Conservation (phyloP, 2,113 vertebrate genomes). For the Brienomyrus longianalis region DNA sequence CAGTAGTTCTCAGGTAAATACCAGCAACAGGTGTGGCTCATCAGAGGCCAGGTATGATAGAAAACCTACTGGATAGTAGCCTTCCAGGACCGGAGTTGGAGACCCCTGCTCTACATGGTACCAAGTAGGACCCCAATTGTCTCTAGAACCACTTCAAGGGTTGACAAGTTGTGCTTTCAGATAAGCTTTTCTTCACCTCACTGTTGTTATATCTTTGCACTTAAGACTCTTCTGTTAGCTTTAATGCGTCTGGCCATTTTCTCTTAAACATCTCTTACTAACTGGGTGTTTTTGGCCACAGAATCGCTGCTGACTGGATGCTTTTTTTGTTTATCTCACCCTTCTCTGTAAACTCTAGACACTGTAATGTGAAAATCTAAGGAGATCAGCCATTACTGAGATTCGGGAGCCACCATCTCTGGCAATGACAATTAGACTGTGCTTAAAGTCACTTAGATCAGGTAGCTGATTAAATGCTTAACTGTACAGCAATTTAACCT, state of each 20-base stretch:
- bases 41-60: too few species aligned
- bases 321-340: not conserved
- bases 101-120: not conserved
- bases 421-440: not conserved
- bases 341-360: not conserved
- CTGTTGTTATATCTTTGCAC: not conserved
- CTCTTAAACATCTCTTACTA: not conserved
- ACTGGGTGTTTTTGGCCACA: not conserved
- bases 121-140: not conserved
- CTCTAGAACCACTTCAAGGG: not conserved
- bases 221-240: not conserved
- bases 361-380: not conserved
- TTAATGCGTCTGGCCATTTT: not conserved
- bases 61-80: too few species aligned
- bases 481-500: not conserved
- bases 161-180: not conserved
- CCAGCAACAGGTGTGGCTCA: too few species aligned
- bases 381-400: not conserved
- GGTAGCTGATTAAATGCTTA: not conserved
- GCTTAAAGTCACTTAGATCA: not conserved
- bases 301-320: not conserved
- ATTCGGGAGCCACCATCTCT: not conserved
- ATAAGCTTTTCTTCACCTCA: not conserved
- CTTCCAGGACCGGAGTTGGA: too few species aligned
- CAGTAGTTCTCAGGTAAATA: too few species aligned